These are phyloP conservation scores for Drosophila seguyi DNA, from an alignment of 1,140 invertebrate species.

Conservation along the genomic window DNA sequence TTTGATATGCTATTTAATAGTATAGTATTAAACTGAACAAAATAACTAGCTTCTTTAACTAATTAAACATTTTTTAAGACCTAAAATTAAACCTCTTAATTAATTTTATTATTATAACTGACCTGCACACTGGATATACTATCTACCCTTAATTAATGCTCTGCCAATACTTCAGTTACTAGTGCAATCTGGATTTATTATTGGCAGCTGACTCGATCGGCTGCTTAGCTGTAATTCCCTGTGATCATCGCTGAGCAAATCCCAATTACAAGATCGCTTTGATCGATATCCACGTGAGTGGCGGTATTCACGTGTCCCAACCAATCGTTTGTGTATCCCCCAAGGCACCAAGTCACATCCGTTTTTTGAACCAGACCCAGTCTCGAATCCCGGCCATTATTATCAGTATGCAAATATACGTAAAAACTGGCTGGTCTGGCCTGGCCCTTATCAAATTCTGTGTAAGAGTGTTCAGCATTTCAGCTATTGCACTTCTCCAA, in stretches of 20 bases:
- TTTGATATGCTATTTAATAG: too few relatives aligned
- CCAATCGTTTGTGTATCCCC: constrained; percentile 42
- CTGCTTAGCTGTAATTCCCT: constrained; percentile 2
- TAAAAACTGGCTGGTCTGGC: neutral
- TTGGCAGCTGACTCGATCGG: constrained; percentile 1
- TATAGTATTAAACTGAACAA: too few relatives aligned
- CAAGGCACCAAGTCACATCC: constrained; percentile 15
- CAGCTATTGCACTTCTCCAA: constrained; percentile 1
- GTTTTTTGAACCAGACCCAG: constrained; percentile 22
- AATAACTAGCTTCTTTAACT: neutral
- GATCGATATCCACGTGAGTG: constrained; percentile 57
- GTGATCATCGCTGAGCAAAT: constrained; percentile 44
- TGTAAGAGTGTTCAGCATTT: constrained; percentile 6
- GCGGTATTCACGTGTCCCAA: constrained; percentile 53
- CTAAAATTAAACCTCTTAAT: neutral
- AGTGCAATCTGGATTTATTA: neutral
- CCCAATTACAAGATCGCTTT: constrained; percentile 52
- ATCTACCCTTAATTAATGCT: neutral
- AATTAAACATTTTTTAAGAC: neutral
- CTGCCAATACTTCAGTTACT: neutral
- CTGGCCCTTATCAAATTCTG: constrained; percentile 28
- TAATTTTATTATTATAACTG: constrained; percentile 5
- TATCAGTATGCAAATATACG: constrained; percentile 47
- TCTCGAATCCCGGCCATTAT: constrained; percentile 9
- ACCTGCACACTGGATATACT: neutral